Conservation (phyloP, 2,888 invertebrate genomes). For the Ophion ventricosus region DNA sequence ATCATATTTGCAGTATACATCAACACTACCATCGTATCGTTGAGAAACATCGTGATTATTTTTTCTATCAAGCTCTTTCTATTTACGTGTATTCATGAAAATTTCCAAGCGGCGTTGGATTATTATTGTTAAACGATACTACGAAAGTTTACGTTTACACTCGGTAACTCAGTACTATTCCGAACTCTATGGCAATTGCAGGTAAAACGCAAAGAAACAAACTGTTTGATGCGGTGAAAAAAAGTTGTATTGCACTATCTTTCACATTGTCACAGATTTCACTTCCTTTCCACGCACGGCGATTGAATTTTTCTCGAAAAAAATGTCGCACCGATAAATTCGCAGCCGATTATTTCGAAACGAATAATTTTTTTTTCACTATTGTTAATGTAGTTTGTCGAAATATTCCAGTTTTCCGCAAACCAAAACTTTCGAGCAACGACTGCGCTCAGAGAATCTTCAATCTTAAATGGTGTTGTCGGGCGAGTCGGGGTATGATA, state of each 20-base stretch:
- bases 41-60: constrained; percentile 75
- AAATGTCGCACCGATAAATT: not conserved
- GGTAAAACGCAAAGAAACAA: not conserved
- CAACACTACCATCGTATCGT: constrained; percentile 76
- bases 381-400: not conserved
- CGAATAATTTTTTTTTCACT: constrained; percentile 1
- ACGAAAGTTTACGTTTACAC: constrained; percentile 2
- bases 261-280: constrained; percentile 53
- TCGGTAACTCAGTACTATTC: not conserved
- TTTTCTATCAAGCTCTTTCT: not conserved
- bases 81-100: constrained; percentile 10
- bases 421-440: constrained; percentile 7
- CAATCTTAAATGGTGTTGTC: constrained; percentile 57
- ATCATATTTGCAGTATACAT: constrained; percentile 78
- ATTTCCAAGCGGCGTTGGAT: not conserved
- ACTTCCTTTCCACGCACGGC: not conserved
- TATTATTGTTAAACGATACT: not conserved
- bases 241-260: not conserved
- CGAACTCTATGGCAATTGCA: constrained; percentile 9
- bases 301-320: not conserved
- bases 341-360: no score
- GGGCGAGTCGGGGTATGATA: constrained; percentile 35
- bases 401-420: not conserved
- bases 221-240: not conserved
- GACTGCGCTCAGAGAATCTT: constrained; percentile 57